Evolutionary conservation across 1,140 invertebrate genomes (phyloP).

Genomic region (Aethina tumida): DNA sequence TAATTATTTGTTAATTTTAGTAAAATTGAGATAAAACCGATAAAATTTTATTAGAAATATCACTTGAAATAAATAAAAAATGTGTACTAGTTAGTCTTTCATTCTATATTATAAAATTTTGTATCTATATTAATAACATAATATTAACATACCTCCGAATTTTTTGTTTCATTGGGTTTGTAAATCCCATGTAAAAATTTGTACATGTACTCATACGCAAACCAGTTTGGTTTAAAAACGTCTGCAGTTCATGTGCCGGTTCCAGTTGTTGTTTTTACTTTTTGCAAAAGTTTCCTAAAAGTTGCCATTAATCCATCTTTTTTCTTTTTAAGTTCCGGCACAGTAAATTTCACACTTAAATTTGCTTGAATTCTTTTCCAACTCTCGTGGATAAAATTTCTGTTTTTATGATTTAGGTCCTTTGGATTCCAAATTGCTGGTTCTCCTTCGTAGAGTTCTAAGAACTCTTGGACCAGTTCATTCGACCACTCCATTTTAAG

Average conservation of each 20-base stretch:
- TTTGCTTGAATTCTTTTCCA: constrained; percentile 13
- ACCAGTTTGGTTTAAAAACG: constrained; percentile 23
- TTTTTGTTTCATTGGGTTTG: no score
- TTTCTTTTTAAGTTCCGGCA: constrained; percentile 25
- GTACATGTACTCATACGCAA: constrained; percentile 21
- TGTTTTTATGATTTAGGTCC: constrained; percentile 17
- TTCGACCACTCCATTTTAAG: constrained; percentile 15
- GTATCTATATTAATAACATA: no score
- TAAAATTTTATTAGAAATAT: no score
- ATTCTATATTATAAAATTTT: no score
- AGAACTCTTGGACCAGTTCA: constrained; percentile 16
- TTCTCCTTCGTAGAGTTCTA: constrained; percentile 17
- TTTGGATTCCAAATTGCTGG: constrained; percentile 19
- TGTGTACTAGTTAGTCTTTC: no score
- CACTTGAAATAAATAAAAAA: no score
- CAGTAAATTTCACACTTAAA: constrained; percentile 8
- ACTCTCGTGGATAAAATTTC: constrained; percentile 13
- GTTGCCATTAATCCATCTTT: constrained; percentile 28
- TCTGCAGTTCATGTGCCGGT: constrained; percentile 11
- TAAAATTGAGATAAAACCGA: no score
- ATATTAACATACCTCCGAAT: no score
- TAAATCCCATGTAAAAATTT: constrained; percentile 13
- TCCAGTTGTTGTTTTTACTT: constrained; percentile 16
- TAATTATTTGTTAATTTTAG: no score
- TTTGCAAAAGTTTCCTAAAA: constrained; percentile 13